Evolutionary conservation across 2,888 invertebrate genomes (phyloP), one percentile per base, ranked within the genome.

Genomic region (Sycophila texana): DNA sequence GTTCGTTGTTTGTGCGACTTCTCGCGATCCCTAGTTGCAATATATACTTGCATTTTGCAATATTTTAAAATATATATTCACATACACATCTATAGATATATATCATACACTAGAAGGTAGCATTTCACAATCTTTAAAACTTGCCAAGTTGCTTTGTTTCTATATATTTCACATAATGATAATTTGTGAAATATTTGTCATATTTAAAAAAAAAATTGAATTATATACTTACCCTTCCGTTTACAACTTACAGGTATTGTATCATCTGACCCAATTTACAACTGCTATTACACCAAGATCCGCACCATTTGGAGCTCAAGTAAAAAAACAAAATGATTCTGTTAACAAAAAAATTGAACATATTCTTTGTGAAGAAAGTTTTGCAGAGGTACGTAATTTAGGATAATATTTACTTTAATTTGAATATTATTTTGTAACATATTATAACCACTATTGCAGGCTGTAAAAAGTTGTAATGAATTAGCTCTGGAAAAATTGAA

Each of bases 181-280:
- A 26, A 30, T 72, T 14, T 22, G 30, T 61, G 16, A 12, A 49
- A 26, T 13, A n/a, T 22, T 58, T 7, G 60, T 20, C 26, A 26
- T 49, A 16, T 18, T 58, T 67, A 5, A 7, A 13, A 30, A 3
- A 4, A 16, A 49, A 16, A 16, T 12, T 49, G 22, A 61, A 18
- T 3, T 13, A 47, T n/a, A n/a, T 12, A 4, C 16, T 55, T 63
- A 57, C 39, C 0, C 30, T 61, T 61, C 4, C 22, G 26, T 60
- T 53, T 65, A n/a, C 18, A 63, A 51, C 60, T 72, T 63, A 20
- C 77, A 90, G 90, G 89, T 89, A 76, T 83, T 90, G 70, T 89
- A 88, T 84, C 89, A 90, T 80, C 85, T 90, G 82, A 87, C 88
- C 53, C 90, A 90, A 77, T 81, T 90, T 65, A 87, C 88, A 77